These are phyloP conservation scores for Falco cherrug DNA, from an alignment of 2,797 vertebrate genomes.

Conservation along the genomic window DNA sequence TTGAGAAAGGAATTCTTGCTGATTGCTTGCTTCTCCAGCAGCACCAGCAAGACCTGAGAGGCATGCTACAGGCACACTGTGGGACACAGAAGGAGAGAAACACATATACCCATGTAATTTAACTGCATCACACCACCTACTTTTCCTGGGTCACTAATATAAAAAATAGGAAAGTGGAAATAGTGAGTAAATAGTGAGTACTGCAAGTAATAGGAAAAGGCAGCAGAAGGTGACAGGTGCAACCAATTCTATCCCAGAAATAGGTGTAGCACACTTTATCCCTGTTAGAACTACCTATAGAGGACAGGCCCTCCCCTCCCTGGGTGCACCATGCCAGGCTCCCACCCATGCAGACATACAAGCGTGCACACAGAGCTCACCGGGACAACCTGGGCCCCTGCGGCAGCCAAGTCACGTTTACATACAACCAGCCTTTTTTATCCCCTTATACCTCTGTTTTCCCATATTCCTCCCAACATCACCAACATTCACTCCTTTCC, in stretches of 20 bases:
- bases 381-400: neutral
- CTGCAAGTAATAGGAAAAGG: neutral
- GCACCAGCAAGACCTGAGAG: neutral
- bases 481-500: neutral
- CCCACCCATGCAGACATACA: neutral
- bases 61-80: neutral
- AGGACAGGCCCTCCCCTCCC: neutral
- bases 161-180: neutral
- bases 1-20: neutral
- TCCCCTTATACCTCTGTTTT: neutral
- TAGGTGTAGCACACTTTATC: neutral
- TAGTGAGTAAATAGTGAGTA: neutral
- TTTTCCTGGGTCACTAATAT: neutral
- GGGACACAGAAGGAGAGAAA: neutral
- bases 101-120: neutral
- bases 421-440: neutral
- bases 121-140: neutral
- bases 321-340: neutral
- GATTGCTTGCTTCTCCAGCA: neutral
- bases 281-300: neutral
- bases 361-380: neutral
- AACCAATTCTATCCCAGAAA: neutral
- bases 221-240: neutral
- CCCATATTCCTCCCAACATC: neutral
- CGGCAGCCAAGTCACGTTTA: neutral